These are phyloP conservation scores for Serripes groenlandicus DNA, from an alignment of 2,888 invertebrate genomes.

Conservation along the genomic window DNA sequence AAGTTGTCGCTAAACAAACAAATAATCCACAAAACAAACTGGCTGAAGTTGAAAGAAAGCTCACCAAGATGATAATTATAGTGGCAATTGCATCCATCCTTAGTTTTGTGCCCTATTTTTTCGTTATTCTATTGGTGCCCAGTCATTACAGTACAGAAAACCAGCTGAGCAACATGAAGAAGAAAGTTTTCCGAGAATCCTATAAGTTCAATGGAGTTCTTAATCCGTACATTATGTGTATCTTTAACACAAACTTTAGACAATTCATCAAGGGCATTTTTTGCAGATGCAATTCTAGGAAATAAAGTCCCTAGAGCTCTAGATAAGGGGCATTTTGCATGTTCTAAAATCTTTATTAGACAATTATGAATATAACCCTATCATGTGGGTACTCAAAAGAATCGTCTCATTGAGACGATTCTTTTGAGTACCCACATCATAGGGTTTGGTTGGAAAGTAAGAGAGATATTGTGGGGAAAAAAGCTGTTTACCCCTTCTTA, in stretches of 20 bases:
- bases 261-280: constrained; percentile 3
- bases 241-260: constrained; percentile 33
- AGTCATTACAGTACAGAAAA: constrained; percentile 17
- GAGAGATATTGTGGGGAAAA: too few species aligned
- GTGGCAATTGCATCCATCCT: constrained; percentile 12
- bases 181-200: constrained; percentile 23
- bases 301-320: too few species aligned
- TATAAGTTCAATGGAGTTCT: constrained; percentile 19
- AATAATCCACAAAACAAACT: neutral
- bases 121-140: constrained; percentile 9
- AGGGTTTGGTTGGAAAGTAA: too few species aligned
- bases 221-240: constrained; percentile 22
- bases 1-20: neutral
- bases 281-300: neutral
- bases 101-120: constrained; percentile 14
- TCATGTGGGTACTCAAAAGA: too few species aligned
- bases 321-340: too few species aligned
- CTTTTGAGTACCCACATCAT: too few species aligned
- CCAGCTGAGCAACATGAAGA: constrained; percentile 23
- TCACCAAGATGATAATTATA: constrained; percentile 13
- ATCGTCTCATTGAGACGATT: too few species aligned
- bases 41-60: constrained; percentile 1
- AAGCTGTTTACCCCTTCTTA: too few species aligned
- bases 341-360: too few species aligned
- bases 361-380: too few species aligned